Base-by-base conservation (phyloP, 2,797 vertebrate species). In the Sebastiscus albofasciatus region DNA sequence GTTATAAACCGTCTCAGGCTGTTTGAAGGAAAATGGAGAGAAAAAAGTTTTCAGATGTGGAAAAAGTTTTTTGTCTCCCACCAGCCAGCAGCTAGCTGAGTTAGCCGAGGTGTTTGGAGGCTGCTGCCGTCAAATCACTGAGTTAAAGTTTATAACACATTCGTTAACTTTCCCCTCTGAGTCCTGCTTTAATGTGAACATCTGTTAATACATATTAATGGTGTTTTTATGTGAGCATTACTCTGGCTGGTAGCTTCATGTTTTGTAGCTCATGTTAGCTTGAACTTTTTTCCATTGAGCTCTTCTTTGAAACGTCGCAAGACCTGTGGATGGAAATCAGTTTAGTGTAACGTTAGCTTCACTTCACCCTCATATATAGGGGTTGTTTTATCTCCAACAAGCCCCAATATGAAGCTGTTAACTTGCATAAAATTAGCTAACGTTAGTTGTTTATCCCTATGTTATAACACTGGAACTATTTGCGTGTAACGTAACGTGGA, bases 221-320 rank as follows among this genome's bases (percentile, higher is more conserved):
- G 2, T 20, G 0, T 22, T 52, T 88, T 85, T 72, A 60, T 77
- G 55, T 26, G 3, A 74, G 56, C 61, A 27, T 16, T 55, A 59
- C 46, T 49, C 31, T 67, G 72, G 36, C 68, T 61, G 74, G 52
- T 39, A 72, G 86, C 67, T 86, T 66, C 84, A 83, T 84, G 90
- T 89, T 90, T 72, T 79, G 88, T 81, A 90, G 90, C 84, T 58
- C 67, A 67, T 77, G 81, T 83, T 73, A 42, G 58, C 85, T 83
- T 90, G 85, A 42, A 5, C 6, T 76, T 87, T 93, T 93, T 94
- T 94, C 93, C 94, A 93, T 79, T 90, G 80, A 92, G 82, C 75
- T 78, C 75, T 78, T 75, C 39, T 82, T 10, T 81, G 82, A 90
- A 90, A 84, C 82, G 85, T 86, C 80, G 87, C 72, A 75, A 33